Base-by-base conservation (phyloP, 2,888 invertebrate species). In the Hipparchia semele region DNA sequence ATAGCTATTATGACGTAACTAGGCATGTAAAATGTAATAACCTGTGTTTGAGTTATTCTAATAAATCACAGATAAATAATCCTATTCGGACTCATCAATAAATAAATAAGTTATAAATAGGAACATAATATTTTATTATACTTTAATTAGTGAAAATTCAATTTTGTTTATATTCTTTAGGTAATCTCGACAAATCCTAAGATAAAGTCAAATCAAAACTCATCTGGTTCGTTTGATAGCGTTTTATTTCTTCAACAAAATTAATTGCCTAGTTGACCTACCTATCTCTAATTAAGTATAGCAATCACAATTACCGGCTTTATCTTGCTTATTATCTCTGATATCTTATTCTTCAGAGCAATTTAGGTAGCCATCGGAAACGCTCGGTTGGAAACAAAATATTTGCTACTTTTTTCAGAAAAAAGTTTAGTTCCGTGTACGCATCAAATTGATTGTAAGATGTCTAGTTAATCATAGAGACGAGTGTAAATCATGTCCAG, bases 401-500 rank as follows among this genome's bases (percentile, higher is more conserved):
- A 69, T 69, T 62, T 60, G 23, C 49, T 53, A 10, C 12, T 61
- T 69, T 23, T 53, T 69, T 23, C 23, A 10, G n/a, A 61, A 61
- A 69, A 54, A 66, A 66, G 4, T 7, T 51, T 9, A 53, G 54
- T 62, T 72, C 64, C 62, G 49, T n/a, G 62, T 59, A 51, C 58
- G 33, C 68, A 68, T 72, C 58, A 58, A 64, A 58, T 49, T 68
- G 64, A 64, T 64, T 64, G 67, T 60, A 23, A 46, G 62, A 51
- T 58, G 67, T 66, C 67, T 60, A 58, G 60, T 75, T 70, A 75
- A 75, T 75, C 72, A 75, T 68, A 75, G 73, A 70, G 65, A 70
- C 74, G 68, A 73, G n/a, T 73, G 73, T 72, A 74, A 77, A 76
- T 73, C 73, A 75, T 67, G 60, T 72, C 72, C 79, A 78, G 78